Evolutionary conservation across 1,140 invertebrate species (phyloP).

Genomic region (Harlomillsia oculata): DNA sequence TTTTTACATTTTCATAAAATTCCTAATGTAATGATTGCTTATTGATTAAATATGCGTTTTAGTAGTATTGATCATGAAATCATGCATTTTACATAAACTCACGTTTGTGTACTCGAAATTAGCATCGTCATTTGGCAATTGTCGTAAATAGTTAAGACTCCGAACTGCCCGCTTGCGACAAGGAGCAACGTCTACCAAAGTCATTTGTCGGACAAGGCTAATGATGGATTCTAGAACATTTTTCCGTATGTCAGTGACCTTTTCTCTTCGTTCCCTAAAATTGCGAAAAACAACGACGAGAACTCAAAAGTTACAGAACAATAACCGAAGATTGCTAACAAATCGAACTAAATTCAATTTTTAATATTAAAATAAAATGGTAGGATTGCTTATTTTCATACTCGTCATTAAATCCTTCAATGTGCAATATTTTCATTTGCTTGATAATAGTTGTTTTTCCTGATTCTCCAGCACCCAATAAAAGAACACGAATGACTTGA

Average conservation of each 20-base stretch:
- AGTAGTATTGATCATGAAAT: not conserved
- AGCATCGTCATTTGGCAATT: constrained; percentile 45
- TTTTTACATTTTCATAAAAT: constrained; percentile 55
- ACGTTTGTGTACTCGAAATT: constrained; percentile 29
- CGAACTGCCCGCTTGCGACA: constrained; percentile 42
- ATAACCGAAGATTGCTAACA: too few relatives aligned
- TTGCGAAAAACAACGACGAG: constrained; percentile 14
- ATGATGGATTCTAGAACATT: constrained; percentile 60
- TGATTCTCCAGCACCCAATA: constrained; percentile 54
- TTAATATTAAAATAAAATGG: too few relatives aligned
- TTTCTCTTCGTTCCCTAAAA: constrained; percentile 52
- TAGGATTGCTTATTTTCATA: constrained; percentile 29
- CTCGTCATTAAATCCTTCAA: constrained; percentile 57
- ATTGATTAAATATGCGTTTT: not conserved
- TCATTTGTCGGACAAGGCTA: constrained; percentile 51
- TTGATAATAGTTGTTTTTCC: constrained; percentile 72
- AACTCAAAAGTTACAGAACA: too few relatives aligned
- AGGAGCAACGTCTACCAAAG: constrained; percentile 44
- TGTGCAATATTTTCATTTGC: constrained; percentile 70
- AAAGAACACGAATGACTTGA: constrained; percentile 52
- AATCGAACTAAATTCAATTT: too few relatives aligned
- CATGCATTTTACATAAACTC: constrained; percentile 8
- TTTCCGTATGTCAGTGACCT: constrained; percentile 50
- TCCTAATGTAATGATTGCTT: constrained; percentile 44
- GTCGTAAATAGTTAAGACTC: constrained; percentile 48